phyloP scores from a whole-genome alignment of 2,113 vertebrate species.

The Sylvietta virens region DNA sequence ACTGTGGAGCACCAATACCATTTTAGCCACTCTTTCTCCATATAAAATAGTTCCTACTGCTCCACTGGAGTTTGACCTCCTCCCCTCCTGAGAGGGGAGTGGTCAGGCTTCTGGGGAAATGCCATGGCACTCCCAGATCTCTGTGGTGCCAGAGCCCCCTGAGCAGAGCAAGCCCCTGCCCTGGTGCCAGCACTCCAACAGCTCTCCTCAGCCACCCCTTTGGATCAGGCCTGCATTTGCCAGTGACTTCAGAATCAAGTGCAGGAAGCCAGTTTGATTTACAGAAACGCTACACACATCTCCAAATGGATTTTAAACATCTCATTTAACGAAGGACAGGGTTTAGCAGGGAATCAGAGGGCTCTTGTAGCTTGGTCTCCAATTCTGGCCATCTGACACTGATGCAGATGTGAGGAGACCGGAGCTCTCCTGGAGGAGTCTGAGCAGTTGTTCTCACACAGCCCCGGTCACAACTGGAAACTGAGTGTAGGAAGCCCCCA shows the following conservation, averaged over 20 bases:
- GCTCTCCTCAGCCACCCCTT: not conserved
- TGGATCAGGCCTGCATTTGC: not conserved
- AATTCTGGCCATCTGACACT: not conserved
- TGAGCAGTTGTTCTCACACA: not conserved
- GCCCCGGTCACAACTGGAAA: not conserved
- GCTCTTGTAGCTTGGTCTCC: not conserved
- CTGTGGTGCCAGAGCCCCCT: not conserved
- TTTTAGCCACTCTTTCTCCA: not conserved
- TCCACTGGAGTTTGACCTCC: not conserved
- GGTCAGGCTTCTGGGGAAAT: not conserved
- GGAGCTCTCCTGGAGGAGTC: not conserved
- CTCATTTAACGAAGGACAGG: not conserved
- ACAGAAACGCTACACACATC: not conserved
- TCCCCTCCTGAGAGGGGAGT: not conserved
- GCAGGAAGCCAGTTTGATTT: not conserved
- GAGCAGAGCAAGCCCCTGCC: not conserved
- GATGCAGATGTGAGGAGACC: not conserved
- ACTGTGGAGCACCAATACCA: rapidly evolving
- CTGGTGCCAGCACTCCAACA: not conserved
- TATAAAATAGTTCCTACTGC: not conserved
- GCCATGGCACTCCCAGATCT: not conserved
- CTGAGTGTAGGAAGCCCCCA: not conserved
- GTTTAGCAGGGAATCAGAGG: not conserved
- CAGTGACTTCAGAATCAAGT: not conserved
- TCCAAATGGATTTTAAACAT: not conserved